Conservation (phyloP, 2,888 invertebrate species). For the Prionchulus punctatus region DNA sequence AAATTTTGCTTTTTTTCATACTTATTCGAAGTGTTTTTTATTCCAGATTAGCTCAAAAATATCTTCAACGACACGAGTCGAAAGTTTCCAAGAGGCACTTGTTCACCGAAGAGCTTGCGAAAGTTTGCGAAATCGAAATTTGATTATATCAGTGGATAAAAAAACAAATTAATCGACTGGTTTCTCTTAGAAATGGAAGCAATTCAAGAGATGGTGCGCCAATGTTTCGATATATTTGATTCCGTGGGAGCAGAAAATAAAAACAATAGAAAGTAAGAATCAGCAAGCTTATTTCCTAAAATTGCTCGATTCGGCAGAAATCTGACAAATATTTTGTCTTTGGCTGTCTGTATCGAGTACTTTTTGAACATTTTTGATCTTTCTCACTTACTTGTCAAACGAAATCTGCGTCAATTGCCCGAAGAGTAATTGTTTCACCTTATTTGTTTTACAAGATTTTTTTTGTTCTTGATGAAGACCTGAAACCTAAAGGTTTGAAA, state of each 20-base stretch:
- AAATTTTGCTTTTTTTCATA: too few species aligned
- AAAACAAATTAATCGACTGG: not conserved
- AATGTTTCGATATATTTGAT: constrained; percentile 71
- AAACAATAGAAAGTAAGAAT: constrained; percentile 67
- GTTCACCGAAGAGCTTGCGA: constrained; percentile 31
- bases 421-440: too few species aligned
- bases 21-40: not conserved
- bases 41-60: constrained; percentile 33
- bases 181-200: constrained; percentile 45
- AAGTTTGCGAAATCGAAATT: constrained; percentile 15
- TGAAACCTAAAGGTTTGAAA: too few species aligned
- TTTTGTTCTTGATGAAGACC: too few species aligned
- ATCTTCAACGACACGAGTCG: constrained; percentile 33
- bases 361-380: too few species aligned
- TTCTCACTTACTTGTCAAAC: too few species aligned
- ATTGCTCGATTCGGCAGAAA: too few species aligned
- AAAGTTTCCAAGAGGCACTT: constrained; percentile 32
- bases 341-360: too few species aligned
- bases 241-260: constrained; percentile 88
- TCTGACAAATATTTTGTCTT: too few species aligned
- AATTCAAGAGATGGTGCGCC: constrained; percentile 60
- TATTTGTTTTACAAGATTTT: too few species aligned
- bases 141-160: not conserved
- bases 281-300: too few species aligned
- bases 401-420: too few species aligned